Conservation (phyloP, 2,113 vertebrate species). For the Onychorhynchus coronatus region DNA sequence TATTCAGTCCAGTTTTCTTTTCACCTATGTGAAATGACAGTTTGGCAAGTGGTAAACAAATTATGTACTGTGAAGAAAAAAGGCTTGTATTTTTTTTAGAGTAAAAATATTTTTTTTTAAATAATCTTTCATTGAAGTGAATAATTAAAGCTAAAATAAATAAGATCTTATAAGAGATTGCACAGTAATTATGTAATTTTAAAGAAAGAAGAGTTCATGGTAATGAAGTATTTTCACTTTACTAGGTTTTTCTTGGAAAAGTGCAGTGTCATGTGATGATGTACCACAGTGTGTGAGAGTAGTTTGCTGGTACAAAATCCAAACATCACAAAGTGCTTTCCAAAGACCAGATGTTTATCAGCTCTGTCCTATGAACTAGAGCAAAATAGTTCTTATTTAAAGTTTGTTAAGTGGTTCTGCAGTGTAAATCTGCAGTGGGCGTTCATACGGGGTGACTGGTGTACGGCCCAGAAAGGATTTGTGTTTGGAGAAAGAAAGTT, state of each 20-base stretch:
- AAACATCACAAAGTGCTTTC: constrained; percentile 41
- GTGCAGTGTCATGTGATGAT: constrained; percentile 33
- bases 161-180: constrained; percentile 55
- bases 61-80: background rate
- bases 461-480: background rate
- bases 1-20: constrained; percentile 62
- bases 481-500: background rate
- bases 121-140: constrained; percentile 48
- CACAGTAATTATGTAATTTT: constrained; percentile 47
- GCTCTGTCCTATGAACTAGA: background rate
- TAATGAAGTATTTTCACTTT: constrained; percentile 63
- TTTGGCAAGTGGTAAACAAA: constrained; percentile 62
- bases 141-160: constrained; percentile 48
- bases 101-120: constrained; percentile 10
- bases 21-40: constrained; percentile 57
- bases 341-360: constrained; percentile 51
- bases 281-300: constrained; percentile 3
- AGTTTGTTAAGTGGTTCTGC: background rate
- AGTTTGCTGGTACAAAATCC: constrained; percentile 30
- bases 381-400: background rate
- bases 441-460: background rate
- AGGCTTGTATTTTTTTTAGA: background rate
- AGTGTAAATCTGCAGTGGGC: background rate
- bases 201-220: constrained; percentile 16
- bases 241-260: constrained; percentile 71